Evolutionary conservation across 1,140 invertebrate species (phyloP).

Genomic region (Aleiodes sp.): DNA sequence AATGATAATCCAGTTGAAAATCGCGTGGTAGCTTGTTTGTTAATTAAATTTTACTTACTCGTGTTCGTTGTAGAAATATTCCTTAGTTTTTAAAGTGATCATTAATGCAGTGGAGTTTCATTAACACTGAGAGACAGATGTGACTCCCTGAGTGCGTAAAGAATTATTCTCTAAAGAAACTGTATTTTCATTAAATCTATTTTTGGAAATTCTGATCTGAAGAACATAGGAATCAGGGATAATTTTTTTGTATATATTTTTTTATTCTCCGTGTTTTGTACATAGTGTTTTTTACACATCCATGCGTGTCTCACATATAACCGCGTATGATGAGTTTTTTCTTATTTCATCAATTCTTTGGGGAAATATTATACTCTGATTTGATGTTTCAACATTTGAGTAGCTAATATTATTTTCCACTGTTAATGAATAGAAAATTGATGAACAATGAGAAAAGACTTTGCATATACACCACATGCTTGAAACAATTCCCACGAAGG

Average conservation of each 20-base stretch:
- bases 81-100: constrained; percentile 4
- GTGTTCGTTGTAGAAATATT: constrained; percentile 7
- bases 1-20: too few relatives aligned
- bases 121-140: constrained; percentile 67
- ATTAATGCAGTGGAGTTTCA: constrained; percentile 58
- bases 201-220: background rate
- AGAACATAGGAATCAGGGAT: background rate
- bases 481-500: constrained; percentile 43
- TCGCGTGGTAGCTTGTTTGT: too few relatives aligned
- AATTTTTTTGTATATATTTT: constrained; percentile 46
- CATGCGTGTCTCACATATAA: constrained; percentile 56
- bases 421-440: too few relatives aligned
- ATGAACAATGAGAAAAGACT: constrained; percentile 72
- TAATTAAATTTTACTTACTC: background rate
- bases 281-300: constrained; percentile 23
- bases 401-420: too few relatives aligned
- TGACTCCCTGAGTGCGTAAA: constrained; percentile 49
- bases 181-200: background rate
- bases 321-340: constrained; percentile 70
- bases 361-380: too few relatives aligned
- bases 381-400: constrained; percentile 69
- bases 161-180: background rate
- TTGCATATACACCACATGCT: constrained; percentile 67
- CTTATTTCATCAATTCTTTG: background rate
- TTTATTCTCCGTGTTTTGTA: constrained; percentile 43